Percentiles rank a stretch among this genome's conserved stretches.
Evolutionary conservation across 2,113 vertebrate species (phyloP).

Genomic region (Syngnathus typhle): DNA sequence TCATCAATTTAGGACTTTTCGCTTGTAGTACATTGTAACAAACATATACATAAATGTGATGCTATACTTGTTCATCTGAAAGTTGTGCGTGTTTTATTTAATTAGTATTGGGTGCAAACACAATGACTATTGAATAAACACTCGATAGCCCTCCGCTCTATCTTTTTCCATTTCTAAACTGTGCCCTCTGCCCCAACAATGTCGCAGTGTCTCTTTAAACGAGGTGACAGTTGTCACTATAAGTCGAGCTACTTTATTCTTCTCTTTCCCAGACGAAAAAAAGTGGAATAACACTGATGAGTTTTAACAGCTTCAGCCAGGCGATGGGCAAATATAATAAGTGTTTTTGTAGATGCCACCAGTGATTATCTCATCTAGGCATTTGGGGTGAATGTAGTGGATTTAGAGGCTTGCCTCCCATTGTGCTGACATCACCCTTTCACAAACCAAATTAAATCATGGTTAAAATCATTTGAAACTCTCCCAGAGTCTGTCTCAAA

Average conservation of each 20-base stretch:
- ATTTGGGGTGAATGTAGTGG: conserved; percentile 88
- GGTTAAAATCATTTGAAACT: conserved; percentile 74
- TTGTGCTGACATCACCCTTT: conserved; percentile 82
- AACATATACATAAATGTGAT: conserved; percentile 23
- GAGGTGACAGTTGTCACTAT: conserved; percentile 58
- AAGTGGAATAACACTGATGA: conserved; percentile 81
- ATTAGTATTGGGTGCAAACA: conserved; percentile 68
- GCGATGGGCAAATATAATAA: conserved; percentile 90
- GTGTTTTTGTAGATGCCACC: conserved; percentile 85
- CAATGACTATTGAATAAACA: conserved; percentile 63
- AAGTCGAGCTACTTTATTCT: conserved; percentile 60
- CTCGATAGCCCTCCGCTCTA: conserved; percentile 40
- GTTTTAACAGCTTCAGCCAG: conserved; percentile 88
- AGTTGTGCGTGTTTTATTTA: conserved; percentile 61
- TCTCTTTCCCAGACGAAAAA: conserved; percentile 62
- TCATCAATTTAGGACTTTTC: conserved; percentile 36
- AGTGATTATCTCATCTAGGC: conserved; percentile 79
- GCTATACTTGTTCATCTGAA: conserved; percentile 14
- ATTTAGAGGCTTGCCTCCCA: conserved; percentile 82
- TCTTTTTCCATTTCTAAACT: conserved; percentile 52
- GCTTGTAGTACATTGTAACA: conserved; percentile 28
- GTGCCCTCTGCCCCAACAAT: conserved; percentile 37
- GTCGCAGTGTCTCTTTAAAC: conserved; percentile 61
- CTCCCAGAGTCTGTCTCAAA: conserved; percentile 71
- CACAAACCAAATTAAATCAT: conserved; percentile 78